Conservation (phyloP, 2,113 vertebrate genomes). For the Grammomys dolichurus region DNA sequence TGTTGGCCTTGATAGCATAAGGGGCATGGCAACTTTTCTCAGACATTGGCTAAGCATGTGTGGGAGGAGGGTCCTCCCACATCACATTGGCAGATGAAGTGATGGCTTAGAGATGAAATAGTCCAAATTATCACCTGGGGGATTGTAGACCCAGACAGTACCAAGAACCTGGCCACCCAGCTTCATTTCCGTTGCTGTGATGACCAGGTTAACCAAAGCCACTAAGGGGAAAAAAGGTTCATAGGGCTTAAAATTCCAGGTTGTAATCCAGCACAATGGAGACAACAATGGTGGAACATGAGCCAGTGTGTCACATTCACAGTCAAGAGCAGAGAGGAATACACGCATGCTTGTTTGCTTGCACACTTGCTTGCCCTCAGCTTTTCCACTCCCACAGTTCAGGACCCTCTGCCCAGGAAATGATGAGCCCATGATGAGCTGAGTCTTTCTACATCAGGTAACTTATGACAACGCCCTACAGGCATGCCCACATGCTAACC, state of each 20-base stretch:
- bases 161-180: neutral
- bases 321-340: neutral
- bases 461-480: neutral
- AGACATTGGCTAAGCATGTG: neutral
- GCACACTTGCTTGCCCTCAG: neutral
- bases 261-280: neutral
- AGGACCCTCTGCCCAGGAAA: neutral
- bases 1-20: rapidly evolving
- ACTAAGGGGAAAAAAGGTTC: neutral
- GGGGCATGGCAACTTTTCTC: neutral
- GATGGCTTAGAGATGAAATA: neutral
- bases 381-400: neutral
- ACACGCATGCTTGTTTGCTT: neutral
- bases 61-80: neutral
- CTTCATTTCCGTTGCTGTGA: neutral
- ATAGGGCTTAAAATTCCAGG: neutral
- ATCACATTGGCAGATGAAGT: neutral
- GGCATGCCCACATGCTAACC: neutral
- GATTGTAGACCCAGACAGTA: neutral
- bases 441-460: neutral
- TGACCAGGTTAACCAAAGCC: neutral
- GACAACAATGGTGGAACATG: too few species aligned
- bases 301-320: neutral
- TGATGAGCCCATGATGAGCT: neutral
- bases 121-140: neutral